A percentile compares a stretch with the other conserved stretches of the same genome.
phyloP scores from a whole-genome alignment of 2,113 vertebrate genomes.

The Miniopterus natalensis region DNA sequence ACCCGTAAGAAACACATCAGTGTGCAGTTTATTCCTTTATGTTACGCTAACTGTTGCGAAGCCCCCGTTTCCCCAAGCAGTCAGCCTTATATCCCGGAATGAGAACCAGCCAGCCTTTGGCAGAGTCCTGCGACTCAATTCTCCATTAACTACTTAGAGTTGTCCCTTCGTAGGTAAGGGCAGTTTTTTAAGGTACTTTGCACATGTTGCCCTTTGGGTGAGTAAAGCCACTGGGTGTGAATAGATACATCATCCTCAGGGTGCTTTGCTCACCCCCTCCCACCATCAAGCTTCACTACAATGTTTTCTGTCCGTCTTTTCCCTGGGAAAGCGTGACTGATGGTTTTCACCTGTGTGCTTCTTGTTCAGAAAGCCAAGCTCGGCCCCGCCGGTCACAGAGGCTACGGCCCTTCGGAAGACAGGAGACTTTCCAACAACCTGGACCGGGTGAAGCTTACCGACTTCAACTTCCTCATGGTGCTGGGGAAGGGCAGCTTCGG shows the following conservation, averaged over 20 bases:
- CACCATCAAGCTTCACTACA: background rate
- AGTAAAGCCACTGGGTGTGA: background rate
- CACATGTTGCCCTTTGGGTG: background rate
- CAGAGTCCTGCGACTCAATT: background rate
- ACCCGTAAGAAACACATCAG: background rate
- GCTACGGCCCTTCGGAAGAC: slow-evolving; percentile 94
- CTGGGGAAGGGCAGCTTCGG: slow-evolving; percentile 99
- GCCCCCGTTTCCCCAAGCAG: slow-evolving; percentile 56
- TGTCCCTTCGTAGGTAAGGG: background rate
- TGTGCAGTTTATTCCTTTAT: background rate
- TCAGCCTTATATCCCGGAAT: slow-evolving; percentile 20
- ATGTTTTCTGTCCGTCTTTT: background rate
- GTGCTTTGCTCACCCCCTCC: background rate
- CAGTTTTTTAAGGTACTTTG: background rate
- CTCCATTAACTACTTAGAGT: background rate
- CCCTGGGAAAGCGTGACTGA: background rate
- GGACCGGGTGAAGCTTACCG: slow-evolving; percentile 94
- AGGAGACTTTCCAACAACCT: slow-evolving; percentile 93
- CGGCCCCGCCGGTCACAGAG: slow-evolving; percentile 95
- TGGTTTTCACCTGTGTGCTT: slow-evolving; percentile 76
- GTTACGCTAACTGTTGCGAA: background rate
- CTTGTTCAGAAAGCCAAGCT: slow-evolving; percentile 96
- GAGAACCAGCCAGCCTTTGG: slow-evolving; percentile 27
- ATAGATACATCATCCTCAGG: background rate
- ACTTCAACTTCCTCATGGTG: slow-evolving; percentile 98